Evolutionary conservation across 64 coral and sea anemone species (phyloP).

Genomic region (Platygyra sinensis): DNA sequence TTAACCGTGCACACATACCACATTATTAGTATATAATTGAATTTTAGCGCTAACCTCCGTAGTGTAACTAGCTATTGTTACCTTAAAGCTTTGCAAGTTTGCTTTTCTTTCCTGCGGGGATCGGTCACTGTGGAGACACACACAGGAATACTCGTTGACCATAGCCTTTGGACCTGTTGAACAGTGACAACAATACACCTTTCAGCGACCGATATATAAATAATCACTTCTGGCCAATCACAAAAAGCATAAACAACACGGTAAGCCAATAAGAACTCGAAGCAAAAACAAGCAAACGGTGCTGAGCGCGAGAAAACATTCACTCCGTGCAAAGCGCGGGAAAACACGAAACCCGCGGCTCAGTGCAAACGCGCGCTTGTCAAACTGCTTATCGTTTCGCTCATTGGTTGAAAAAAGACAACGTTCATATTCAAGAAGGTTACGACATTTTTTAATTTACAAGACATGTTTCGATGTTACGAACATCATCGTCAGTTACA

Average conservation of each 20-base stretch:
- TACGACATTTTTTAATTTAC: too few relatives aligned
- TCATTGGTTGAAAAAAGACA: too few relatives aligned
- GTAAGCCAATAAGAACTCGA: not conserved
- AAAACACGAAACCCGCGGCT: too few relatives aligned
- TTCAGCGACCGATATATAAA: not conserved
- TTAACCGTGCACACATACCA: too few relatives aligned
- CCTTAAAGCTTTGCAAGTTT: constrained; percentile 88
- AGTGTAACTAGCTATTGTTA: constrained; percentile 10
- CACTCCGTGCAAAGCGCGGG: too few relatives aligned
- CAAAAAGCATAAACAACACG: too few relatives aligned
- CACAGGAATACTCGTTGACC: constrained; percentile 94
- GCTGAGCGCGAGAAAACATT: not conserved
- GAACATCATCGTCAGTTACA: too few relatives aligned
- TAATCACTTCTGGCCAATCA: not conserved
- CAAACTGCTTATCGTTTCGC: too few relatives aligned
- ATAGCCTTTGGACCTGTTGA: constrained; percentile 76
- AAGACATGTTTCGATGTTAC: too few relatives aligned
- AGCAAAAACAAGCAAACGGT: not conserved
- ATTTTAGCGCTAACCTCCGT: not conserved
- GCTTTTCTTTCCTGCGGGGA: constrained; percentile 81
- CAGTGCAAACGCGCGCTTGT: too few relatives aligned
- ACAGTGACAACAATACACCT: not conserved
- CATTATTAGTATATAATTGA: too few relatives aligned
- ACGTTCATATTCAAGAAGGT: too few relatives aligned
- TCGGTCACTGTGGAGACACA: constrained; percentile 95